Percentiles rank a stretch among this genome's conserved stretches.
Conservation (phyloP, 2,113 vertebrate species). For the Micronycteris hirsuta region DNA sequence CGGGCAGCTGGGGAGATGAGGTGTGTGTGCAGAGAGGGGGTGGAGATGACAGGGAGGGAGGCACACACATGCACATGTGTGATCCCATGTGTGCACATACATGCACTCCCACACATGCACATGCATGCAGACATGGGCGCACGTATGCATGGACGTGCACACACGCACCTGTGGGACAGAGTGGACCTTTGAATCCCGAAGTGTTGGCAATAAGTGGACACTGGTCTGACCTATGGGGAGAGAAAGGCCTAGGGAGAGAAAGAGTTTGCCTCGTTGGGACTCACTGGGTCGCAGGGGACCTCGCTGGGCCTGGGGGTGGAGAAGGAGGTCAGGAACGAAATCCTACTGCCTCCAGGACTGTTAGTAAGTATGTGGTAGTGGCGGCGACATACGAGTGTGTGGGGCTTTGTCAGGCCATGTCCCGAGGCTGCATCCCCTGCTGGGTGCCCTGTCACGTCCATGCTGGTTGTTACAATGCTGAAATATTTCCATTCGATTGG, state of each 20-base stretch:
- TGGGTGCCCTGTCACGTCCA: accelerated
- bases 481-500: background rate
- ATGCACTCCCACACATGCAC: background rate
- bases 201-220: background rate
- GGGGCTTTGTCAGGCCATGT: background rate
- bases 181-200: background rate
- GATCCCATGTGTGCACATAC: no score
- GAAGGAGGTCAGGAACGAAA: background rate
- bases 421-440: background rate
- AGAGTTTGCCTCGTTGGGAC: background rate
- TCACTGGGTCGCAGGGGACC: background rate
- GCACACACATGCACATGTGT: accelerated
- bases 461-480: background rate
- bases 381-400: accelerated
- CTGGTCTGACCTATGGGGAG: background rate
- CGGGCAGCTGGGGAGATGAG: accelerated
- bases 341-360: no score
- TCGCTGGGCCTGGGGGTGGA: no score
- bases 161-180: no score
- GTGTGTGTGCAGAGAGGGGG: background rate
- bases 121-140: accelerated
- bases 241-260: background rate
- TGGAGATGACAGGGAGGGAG: background rate
- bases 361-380: accelerated
- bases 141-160: accelerated